These are phyloP conservation scores for Seriola aureovittata DNA, from an alignment of 2,113 vertebrate species.

Conservation along the genomic window DNA sequence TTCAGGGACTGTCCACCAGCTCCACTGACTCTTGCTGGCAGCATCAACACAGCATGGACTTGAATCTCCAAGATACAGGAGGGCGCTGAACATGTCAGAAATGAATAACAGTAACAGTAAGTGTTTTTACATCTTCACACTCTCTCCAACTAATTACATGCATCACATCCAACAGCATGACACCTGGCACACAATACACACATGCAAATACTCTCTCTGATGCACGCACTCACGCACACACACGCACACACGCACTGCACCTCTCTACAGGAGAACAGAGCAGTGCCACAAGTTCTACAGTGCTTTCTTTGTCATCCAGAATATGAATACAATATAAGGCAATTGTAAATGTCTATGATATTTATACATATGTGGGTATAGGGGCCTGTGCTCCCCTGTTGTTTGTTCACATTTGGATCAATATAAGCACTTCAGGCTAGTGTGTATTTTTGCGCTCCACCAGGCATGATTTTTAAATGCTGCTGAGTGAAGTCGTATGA, in stretches of 20 bases:
- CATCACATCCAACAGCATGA: neutral
- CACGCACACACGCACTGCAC: slow-evolving; percentile 51
- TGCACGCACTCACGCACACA: neutral
- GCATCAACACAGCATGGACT: slow-evolving; percentile 48
- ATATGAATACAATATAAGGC: slow-evolving; percentile 75
- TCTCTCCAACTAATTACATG: neutral
- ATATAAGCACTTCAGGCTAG: slow-evolving; percentile 39
- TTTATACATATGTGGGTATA: neutral
- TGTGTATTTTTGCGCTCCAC: slow-evolving; percentile 22
- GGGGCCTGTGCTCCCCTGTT: neutral
- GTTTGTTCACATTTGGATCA: slow-evolving; percentile 51
- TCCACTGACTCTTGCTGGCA: slow-evolving; percentile 22
- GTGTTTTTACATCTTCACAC: neutral
- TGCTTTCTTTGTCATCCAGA: slow-evolving; percentile 83
- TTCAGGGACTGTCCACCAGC: neutral
- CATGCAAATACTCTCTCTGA: neutral
- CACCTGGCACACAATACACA: slow-evolving; percentile 20
- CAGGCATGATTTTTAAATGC: neutral
- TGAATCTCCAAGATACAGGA: slow-evolving; percentile 44
- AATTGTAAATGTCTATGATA: slow-evolving; percentile 43
- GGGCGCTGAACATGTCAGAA: slow-evolving; percentile 19
- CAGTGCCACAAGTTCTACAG: slow-evolving; percentile 79
- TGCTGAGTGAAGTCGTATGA: slow-evolving; percentile 17
- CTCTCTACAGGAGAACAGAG: slow-evolving; percentile 58
- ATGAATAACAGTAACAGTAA: neutral